Evolutionary conservation across 1,140 invertebrate genomes (phyloP), one percentile per base, ranked within the genome.

Genomic region (Medauroidea extradentata): DNA sequence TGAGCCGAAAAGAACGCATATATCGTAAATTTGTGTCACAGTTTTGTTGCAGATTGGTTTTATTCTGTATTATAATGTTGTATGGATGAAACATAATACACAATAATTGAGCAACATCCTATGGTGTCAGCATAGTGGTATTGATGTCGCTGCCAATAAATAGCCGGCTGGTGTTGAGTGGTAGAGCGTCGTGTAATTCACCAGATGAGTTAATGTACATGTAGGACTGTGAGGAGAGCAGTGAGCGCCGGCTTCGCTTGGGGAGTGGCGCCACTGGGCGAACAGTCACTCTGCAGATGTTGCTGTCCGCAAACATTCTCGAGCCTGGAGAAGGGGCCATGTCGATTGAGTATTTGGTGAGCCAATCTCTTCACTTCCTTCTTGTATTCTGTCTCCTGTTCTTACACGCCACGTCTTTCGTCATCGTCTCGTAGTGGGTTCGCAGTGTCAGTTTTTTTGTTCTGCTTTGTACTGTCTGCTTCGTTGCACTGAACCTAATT

Each of bases 311-410:
- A 61, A 87, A 87, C 69, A 86, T 94, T 66, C 78, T 95, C 53
- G 81, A 90, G 67, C 85, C 91, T 34, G 91, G 91, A 9, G 83
- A 85, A 69, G 88, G 86, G 42, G 79, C 85, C 46, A 87, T 95
- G 84, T 89, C 90, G 23, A 89, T 94, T 63, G 91, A 94, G 73
- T 94, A 94, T 78, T 79, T 93, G 80, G 90, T 91, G 77, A 73
- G 70, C 48, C 34, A 49, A 18, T 53, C 44, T 19, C 38, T 44
- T 9, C 8, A 27, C 21, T 53, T 8, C 13, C 39, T 19, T 16
- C 21, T n/a, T 7, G 52, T 14, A n/a, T n/a, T n/a, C 39, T 9
- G 13, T 23, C 14, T 38, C n/a, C n/a, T 27, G 4, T 23, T 51
- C 29, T 24, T 7, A 4, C 49, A 25, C 49, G 49, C 27, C n/a